Base-by-base conservation (phyloP, 2,888 invertebrate species). In the Rhynchonema sp. region DNA sequence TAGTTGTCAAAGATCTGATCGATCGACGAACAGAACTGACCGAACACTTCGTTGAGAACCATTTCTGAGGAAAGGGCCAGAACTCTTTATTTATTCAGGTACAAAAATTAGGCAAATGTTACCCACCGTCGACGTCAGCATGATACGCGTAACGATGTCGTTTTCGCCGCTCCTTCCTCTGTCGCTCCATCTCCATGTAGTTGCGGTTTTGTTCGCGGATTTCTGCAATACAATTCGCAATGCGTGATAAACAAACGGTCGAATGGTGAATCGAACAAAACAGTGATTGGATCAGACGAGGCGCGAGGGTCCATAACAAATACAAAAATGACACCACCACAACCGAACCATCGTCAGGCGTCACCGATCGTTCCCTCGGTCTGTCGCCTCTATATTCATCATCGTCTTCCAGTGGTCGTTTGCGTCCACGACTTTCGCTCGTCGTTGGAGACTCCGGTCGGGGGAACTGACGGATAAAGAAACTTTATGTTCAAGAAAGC, bases 1-100 rank as follows among this genome's bases (percentile, higher is more conserved):
- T 87, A 83, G 66, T 84, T 83, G 71, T 92, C 91, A 73, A 96
- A 84, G 64, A 94, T 87, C 66, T 84, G 82, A 71, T 96, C 96
- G 72, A 96, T 85, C 60, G 87, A 82, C 68, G 83, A 83, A 73
- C 86, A 88, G 75, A 98, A 96, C 69, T 87, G 83, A 71, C 87
- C 86, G 77, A 90, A 94, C 22, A 91, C 91, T 73, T 91, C 91
- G 28, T 90, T 90, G 71, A 96, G 92, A 82, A 91, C 86, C 30
- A 92, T 79, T 22, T 63, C 62, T 61, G 49, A 22, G 46, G 26
- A 26, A 46, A 53, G 25, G 30, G 1, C 1, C 26, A n/a, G 28
- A 61, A 59, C 26, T 38, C 23, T 20, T 55, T 53, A 30, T 59
- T 59, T 3, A n/a, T 52, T 54, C 23, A 22, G 23, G 38, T 38